These are phyloP conservation scores for Scaptomyza flava DNA, from an alignment of 2,888 invertebrate genomes.

Conservation along the genomic window DNA sequence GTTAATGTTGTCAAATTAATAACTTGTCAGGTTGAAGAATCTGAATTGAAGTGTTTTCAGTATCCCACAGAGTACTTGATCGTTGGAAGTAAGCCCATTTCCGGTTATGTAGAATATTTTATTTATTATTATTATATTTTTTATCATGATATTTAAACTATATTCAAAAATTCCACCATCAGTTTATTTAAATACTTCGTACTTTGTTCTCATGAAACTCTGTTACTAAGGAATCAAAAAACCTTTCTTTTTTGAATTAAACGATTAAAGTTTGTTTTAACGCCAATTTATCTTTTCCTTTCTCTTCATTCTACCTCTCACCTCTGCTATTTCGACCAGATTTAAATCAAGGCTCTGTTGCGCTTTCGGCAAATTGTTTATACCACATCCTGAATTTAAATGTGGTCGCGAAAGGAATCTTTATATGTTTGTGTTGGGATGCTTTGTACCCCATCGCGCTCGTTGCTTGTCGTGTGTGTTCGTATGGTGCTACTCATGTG, in stretches of 20 bases:
- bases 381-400: constrained; percentile 78
- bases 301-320: neutral
- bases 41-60: constrained; percentile 44
- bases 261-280: neutral
- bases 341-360: constrained; percentile 44
- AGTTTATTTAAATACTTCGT: neutral
- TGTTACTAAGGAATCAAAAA: no score
- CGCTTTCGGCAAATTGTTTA: constrained; percentile 65
- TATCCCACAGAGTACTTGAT: constrained; percentile 31
- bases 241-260: neutral
- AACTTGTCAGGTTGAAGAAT: constrained; percentile 62
- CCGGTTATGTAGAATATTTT: neutral
- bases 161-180: no score
- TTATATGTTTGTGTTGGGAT: constrained; percentile 22
- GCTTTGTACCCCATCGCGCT: constrained; percentile 31
- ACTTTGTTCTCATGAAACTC: no score
- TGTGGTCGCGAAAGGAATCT: constrained; percentile 42
- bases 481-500: constrained; percentile 4
- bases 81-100: constrained; percentile 3
- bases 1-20: constrained; percentile 83
- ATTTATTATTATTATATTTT: no score
- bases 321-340: neutral
- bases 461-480: constrained; percentile 26
- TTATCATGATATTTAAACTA: no score
- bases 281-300: neutral